These are phyloP conservation scores for Deroplatys truncata DNA, from an alignment of 2,888 invertebrate genomes.

Conservation along the genomic window DNA sequence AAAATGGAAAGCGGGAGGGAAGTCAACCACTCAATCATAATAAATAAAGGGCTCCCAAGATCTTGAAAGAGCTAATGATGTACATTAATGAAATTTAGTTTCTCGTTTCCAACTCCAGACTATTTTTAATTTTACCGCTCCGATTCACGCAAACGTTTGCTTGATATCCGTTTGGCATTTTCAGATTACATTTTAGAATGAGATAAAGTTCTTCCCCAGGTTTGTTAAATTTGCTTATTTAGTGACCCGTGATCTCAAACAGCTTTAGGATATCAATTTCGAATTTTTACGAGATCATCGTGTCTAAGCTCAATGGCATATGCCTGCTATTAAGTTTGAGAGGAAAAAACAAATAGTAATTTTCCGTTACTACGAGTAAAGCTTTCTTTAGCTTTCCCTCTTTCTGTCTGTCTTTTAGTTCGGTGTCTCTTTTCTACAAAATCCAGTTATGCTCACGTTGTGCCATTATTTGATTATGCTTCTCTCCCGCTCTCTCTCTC, in stretches of 20 bases:
- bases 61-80: neutral
- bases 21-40: neutral
- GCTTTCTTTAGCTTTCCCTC: too few species aligned
- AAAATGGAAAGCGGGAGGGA: neutral
- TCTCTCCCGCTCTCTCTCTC: too few species aligned
- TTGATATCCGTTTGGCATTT: neutral
- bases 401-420: too few species aligned
- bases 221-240: neutral
- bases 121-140: neutral
- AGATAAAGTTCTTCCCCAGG: neutral
- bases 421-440: too few species aligned
- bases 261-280: neutral
- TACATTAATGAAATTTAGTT: neutral
- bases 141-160: neutral
- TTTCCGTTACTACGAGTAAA: too few species aligned
- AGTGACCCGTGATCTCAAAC: neutral
- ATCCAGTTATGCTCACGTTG: too few species aligned
- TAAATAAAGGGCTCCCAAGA: neutral
- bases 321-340: too few species aligned
- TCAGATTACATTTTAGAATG: neutral
- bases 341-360: too few species aligned
- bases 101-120: neutral
- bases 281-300: neutral
- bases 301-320: too few species aligned
- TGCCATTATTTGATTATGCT: too few species aligned